These are phyloP conservation scores for Entelurus aequoreus DNA, from an alignment of 2,113 vertebrate genomes.

Conservation along the genomic window DNA sequence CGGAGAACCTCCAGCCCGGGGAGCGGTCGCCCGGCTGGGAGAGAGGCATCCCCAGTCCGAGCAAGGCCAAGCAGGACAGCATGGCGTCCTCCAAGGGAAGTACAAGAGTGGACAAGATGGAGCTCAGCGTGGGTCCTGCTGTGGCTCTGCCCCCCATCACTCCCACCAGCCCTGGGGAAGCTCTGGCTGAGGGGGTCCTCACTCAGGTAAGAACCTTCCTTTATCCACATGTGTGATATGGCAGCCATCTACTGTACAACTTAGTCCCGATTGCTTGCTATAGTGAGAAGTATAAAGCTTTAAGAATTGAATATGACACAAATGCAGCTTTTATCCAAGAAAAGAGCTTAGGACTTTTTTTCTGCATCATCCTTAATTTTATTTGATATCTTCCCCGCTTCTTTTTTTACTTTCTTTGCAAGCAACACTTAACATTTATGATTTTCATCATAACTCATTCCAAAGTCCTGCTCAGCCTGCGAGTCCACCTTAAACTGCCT, in stretches of 20 bases:
- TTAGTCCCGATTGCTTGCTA: conserved; percentile 32
- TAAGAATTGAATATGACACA: conserved; percentile 26
- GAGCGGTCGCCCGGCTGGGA: conserved; percentile 76
- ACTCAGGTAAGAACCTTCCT: conserved; percentile 81
- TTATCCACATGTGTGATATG: no score
- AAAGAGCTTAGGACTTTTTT: conserved; percentile 38
- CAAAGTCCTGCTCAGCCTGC: conserved; percentile 1
- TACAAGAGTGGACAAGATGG: conserved; percentile 76
- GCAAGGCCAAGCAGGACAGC: conserved; percentile 47
- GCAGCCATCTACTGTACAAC: conserved; percentile 28
- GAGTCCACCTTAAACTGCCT: not conserved
- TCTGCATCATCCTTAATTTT: conserved; percentile 10
- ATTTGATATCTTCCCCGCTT: conserved; percentile 22
- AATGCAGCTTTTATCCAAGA: conserved; percentile 27
- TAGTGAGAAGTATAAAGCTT: conserved; percentile 39
- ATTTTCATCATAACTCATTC: conserved; percentile 29
- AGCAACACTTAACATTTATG: conserved; percentile 11
- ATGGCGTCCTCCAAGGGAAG: conserved; percentile 55
- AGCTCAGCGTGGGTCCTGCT: conserved; percentile 74
- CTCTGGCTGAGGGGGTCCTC: conserved; percentile 87
- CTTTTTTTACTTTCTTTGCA: conserved; percentile 31
- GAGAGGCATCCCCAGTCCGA: conserved; percentile 51
- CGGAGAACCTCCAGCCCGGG: conserved; percentile 81
- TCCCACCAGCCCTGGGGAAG: conserved; percentile 88
- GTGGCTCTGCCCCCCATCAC: conserved; percentile 79